phyloP scores from a whole-genome alignment of 2,888 invertebrate species.

The Cosmia pyralina region DNA sequence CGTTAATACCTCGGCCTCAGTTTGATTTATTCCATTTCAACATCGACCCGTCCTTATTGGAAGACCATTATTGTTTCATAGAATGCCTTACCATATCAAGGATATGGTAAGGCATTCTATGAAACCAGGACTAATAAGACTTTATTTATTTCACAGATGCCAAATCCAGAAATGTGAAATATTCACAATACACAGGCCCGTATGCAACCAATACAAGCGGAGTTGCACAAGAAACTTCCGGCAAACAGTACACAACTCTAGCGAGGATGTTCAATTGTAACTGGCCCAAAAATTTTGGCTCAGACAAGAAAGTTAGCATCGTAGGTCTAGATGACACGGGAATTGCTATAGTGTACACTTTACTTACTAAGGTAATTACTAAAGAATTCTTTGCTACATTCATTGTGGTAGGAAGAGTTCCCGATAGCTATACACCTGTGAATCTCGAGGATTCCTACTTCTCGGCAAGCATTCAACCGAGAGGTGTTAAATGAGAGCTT shows the following conservation, averaged over 20 bases:
- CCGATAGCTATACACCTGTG: not conserved
- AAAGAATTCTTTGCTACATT: not conserved
- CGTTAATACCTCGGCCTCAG: no score
- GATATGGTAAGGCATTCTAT: no score
- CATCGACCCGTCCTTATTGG: no score
- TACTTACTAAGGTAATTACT: slow-evolving; percentile 92
- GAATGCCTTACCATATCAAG: no score
- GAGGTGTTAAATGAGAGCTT: not conserved
- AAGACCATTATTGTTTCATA: no score
- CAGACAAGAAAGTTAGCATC: slow-evolving; percentile 92
- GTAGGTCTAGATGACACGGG: slow-evolving; percentile 95
- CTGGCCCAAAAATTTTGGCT: slow-evolving; percentile 18
- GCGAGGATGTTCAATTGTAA: slow-evolving; percentile 52
- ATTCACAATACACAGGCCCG: not conserved
- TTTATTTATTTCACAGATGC: slow-evolving; percentile 21
- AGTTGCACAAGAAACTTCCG: not conserved
- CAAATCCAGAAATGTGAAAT: slow-evolving; percentile 11
- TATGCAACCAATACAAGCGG: not conserved
- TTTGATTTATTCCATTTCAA: no score
- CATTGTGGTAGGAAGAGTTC: not conserved
- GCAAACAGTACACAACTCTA: slow-evolving; percentile 55
- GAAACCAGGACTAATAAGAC: no score
- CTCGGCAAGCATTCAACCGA: not conserved
- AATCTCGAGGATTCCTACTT: not conserved
- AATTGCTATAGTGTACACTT: slow-evolving; percentile 95